A percentile compares a stretch with the other conserved stretches of the same genome.
Evolutionary conservation across 2,797 vertebrate species (phyloP).

Genomic region (Pangasius djambal): DNA sequence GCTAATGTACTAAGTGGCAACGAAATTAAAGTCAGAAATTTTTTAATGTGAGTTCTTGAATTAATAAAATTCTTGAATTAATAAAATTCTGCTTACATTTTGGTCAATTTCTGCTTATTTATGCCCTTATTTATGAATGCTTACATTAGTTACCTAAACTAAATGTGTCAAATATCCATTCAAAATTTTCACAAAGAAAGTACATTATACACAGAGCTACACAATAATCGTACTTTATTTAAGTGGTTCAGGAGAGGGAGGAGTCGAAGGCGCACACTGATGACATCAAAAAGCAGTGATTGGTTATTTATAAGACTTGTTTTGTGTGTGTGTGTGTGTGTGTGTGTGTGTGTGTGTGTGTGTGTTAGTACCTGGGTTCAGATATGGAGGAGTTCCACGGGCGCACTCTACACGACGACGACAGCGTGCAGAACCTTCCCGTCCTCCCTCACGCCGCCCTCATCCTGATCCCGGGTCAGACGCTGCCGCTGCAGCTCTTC

Average conservation of each 20-base stretch:
- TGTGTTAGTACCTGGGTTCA: constrained; percentile 87
- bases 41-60: no score
- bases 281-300: not conserved
- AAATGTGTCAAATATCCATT: not conserved
- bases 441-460: constrained; percentile 89
- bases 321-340: constrained; percentile 3
- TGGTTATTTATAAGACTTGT: not conserved
- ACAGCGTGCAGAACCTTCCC: constrained; percentile 92
- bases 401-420: constrained; percentile 91
- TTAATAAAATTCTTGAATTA: no score
- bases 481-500: constrained; percentile 93
- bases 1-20: no score
- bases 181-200: not conserved
- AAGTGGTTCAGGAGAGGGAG: not conserved
- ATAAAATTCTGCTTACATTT: no score
- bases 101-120: no score
- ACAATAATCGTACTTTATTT: not conserved
- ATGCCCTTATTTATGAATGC: no score
- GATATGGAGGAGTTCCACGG: constrained; percentile 99
- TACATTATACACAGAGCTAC: not conserved
- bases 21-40: no score
- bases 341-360: constrained; percentile 9
- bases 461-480: constrained; percentile 96
- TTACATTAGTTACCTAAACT: no score
- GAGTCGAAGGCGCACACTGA: not conserved